Evolutionary conservation across 35 echinoderm and acorn worm species (phyloP).

Genomic region (Apostichopus parvimensis): DNA sequence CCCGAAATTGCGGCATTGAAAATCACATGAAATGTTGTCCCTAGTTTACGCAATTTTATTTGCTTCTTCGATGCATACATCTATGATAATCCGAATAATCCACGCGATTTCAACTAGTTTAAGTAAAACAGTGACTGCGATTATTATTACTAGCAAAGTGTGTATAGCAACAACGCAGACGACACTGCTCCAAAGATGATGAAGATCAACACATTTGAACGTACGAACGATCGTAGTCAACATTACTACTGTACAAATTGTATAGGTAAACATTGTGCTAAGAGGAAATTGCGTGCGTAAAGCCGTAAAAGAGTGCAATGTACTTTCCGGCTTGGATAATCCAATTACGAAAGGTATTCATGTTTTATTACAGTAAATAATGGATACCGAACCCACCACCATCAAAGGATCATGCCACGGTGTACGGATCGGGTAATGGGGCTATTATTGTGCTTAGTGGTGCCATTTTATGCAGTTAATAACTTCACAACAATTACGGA

Average conservation of each 20-base stretch:
- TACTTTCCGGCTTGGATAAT: background rate
- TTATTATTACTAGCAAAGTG: no score
- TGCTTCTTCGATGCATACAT: background rate
- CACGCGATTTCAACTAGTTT: background rate
- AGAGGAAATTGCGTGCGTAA: background rate
- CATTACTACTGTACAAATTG: background rate
- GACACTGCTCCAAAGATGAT: background rate
- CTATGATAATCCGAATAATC: background rate
- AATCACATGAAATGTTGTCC: slow-evolving; percentile 21
- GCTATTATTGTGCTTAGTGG: no score
- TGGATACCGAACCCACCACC: no score
- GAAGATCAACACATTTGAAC: no score
- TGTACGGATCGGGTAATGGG: no score
- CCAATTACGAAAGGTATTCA: no score
- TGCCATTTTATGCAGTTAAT: no score
- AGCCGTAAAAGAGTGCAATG: background rate
- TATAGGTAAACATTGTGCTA: background rate
- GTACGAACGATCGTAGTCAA: background rate
- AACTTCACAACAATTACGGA: no score
- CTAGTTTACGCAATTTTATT: background rate
- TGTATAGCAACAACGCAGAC: background rate
- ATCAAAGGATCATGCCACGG: no score
- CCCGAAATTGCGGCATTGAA: slow-evolving; percentile 42
- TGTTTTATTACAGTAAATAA: no score
- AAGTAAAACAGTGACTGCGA: background rate